Percentiles rank a stretch among this genome's conserved stretches.
These are phyloP conservation scores for Andrena chrysosceles DNA, from an alignment of 2,888 invertebrate genomes.

Conservation along the genomic window DNA sequence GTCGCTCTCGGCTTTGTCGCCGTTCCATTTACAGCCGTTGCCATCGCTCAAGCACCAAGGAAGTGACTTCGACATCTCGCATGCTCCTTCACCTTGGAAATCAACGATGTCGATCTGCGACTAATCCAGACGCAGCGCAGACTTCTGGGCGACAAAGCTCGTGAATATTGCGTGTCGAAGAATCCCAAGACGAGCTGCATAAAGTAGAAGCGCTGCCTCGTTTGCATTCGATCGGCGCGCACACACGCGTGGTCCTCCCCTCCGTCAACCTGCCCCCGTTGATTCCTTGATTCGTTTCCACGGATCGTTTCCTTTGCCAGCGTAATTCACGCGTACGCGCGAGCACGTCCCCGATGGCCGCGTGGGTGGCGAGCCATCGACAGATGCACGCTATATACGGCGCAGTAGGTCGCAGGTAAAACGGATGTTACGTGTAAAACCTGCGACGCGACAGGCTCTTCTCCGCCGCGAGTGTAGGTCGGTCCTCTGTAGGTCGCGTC, in stretches of 20 bases:
- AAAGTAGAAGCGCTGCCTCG: constrained; percentile 3
- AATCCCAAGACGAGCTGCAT: constrained; percentile 2
- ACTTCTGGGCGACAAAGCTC: not conserved
- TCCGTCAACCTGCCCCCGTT: not conserved
- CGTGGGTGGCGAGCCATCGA: constrained; percentile 61
- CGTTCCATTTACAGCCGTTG: not conserved
- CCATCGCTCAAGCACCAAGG: constrained; percentile 5
- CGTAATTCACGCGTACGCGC: constrained; percentile 43
- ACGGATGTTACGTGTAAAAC: constrained; percentile 68
- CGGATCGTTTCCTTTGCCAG: constrained; percentile 26
- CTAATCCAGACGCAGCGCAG: not conserved
- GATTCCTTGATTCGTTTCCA: constrained; percentile 4
- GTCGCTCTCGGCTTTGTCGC: not conserved
- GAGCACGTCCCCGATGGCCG: constrained; percentile 24
- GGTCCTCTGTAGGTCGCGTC: constrained; percentile 64
- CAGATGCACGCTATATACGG: constrained; percentile 56
- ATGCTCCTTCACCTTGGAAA: not conserved
- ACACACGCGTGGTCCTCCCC: not conserved
- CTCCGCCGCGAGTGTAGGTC: constrained; percentile 58
- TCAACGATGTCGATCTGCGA: constrained; percentile 11
- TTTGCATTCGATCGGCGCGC: constrained; percentile 37
- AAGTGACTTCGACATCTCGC: not conserved
- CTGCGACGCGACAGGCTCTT: constrained; percentile 56
- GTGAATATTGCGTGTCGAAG: constrained; percentile 10
- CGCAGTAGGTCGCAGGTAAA: constrained; percentile 66